Base-by-base conservation (phyloP, 2,113 vertebrate species). In the Balaeniceps rex region DNA sequence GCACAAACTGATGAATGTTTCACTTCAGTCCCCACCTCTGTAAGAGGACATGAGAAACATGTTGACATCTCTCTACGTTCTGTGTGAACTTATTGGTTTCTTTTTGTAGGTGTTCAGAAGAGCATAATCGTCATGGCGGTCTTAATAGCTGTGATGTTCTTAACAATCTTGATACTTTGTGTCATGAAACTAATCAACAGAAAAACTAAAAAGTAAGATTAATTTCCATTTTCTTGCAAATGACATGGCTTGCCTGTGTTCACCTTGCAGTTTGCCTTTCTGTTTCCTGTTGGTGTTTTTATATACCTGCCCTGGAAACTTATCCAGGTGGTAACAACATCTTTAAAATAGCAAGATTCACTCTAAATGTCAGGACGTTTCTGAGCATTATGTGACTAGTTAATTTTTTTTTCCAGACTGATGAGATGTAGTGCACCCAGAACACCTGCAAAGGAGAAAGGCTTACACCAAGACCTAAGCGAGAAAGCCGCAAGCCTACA, bases 121-220 rank as follows among this genome's bases (percentile, higher is more conserved):
- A 52, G 2, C 19, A 15, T 3, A 28, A 31, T 68, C 13, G 28
- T 76, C 40, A 9, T 8, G 15, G 23, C 0, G 0, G 18, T 75
- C 26, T 6, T 58, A 36, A 36, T 9, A 76, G 5, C 31, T 68
- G 21, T 16, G 4, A 2, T 63, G 28, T 11, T 46, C 60, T 55
- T 63, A 47, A 3, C 0, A 1, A 2, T 33, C 31, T 34, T 33
- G 14, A 58, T 36, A 11, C 2, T 4, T 54, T 66, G 11, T 26
- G 10, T 40, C 33, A 10, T 22, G 5, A 31, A 2, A 34, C 10
- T 26, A 29, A 75, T 10, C 28, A 40, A 57, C 15, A 47, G 25
- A 44, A 52, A 6, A 63, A 22, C 7, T 9, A 68, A 31, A 40
- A 72, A 19, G 70, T 92, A 94, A 97, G 91, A 69, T 11, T n/a